Base-by-base conservation (phyloP, 2,797 vertebrate species). In the Anguilla marmorata region DNA sequence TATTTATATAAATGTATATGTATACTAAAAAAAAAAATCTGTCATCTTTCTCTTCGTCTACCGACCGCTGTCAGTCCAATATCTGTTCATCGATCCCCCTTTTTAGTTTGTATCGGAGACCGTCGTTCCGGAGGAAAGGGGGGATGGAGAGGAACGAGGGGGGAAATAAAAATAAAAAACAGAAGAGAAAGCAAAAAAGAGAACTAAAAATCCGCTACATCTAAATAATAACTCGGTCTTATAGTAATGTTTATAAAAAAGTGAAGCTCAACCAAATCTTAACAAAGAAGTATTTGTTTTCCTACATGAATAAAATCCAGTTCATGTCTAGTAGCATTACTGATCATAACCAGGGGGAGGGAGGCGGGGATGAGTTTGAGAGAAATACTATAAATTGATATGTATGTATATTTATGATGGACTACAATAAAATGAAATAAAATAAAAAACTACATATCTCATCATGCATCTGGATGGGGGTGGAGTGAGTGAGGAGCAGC, bases 51-150 rank as follows among this genome's bases (percentile, higher is more conserved):
- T 91, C 90, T 90, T 94, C 89, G 90, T 94, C 94, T 96, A 96
- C 94, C 95, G 95, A 1, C 95, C 94, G 91, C 95, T 96, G 96
- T 96, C 96, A 90, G 94, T 97, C 96, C 96, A 97, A 94, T 95
- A 96, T 93, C 96, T 95, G 88, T 95, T 96, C 93, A 96, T 94
- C 54, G 96, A 94, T 91, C 95, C 95, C 92, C 95, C 95, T 90
- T 88, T 89, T 7, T 48, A 88, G 91, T 94, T 94, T 94, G 93
- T 88, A 90, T 90, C 87, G 89, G 92, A 92, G 92, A 88, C 89
- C 92, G 91, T 89, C 82, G 93, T 93, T 92, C 93, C 30, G 93
- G 94, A 93, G 90, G 90, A 88, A 89, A 91, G 89, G 88, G 85
- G 74, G 41, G 89, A 93, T 90, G 88, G n/a, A 54, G 74, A 91